Base-by-base conservation (phyloP, 2,113 vertebrate species). In the Litocranius walleri region DNA sequence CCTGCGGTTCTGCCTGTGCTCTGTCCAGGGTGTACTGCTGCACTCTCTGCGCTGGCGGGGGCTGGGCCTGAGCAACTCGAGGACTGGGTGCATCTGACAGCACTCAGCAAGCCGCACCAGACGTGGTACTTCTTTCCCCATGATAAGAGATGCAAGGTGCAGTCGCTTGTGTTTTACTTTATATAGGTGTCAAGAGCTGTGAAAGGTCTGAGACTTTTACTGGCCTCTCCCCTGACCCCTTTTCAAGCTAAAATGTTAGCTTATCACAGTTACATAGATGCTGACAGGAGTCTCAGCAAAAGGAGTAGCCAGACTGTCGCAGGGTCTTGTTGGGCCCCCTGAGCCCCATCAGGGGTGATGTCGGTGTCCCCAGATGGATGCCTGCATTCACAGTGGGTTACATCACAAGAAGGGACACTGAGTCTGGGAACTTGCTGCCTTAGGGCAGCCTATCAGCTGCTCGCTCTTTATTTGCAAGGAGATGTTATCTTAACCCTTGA, bases 1-100 rank as follows among this genome's bases (percentile, higher is more conserved):
- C 64, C 54, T 21, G 30, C 4, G 3, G 25, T 33, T 74, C 80
- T 84, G 10, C 81, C 13, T 3, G 3, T 25, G 36, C 36, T 81
- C 2, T 0, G 29, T 52, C 45, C n/a, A 33, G 56, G 21, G 5
- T 5, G 17, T 10, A 1, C 67, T 19, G n/a, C 56, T n/a, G 50
- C 57, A 6, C 1, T 19, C 71, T 36, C 7, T 0, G 16, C 3
- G 5, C 2, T 40, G 40, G 2, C 19, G 3, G 74, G 57, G 9
- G 16, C 56, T 21, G 40, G 33, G 40, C 59, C 57, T 16, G 50
- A 13, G 3, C 50, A 50, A 0, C 59, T 48, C 12, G 0, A 48
- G 15, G 3, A 6, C 23, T 25, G 36, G 30, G 7, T 19, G 64
- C 16, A 6, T 36, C 52, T 59, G 82, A 33, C 8, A 9, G 62